phyloP scores from a whole-genome alignment of 1,140 invertebrate species.

The Dendrolimus punctatus region DNA sequence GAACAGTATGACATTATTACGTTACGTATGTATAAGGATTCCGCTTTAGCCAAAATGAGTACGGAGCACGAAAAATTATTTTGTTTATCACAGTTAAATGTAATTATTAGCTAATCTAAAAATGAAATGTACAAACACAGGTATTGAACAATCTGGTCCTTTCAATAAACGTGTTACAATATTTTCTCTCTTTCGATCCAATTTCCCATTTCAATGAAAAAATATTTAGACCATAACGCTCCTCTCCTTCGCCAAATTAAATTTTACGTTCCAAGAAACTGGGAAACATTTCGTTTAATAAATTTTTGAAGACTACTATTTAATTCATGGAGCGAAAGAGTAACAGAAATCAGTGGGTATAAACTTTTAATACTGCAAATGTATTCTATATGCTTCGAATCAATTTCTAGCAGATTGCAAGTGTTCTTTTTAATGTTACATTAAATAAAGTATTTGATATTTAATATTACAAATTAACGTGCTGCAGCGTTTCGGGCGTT shows the following conservation, averaged over 20 bases:
- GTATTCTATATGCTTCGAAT: too few relatives aligned
- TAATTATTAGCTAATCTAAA: too few relatives aligned
- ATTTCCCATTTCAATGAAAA: slow-evolving; percentile 6
- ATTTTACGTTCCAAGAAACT: slow-evolving; percentile 19
- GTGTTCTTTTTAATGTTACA: too few relatives aligned
- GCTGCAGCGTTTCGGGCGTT: too few relatives aligned
- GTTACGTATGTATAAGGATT: too few relatives aligned
- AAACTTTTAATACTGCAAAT: slow-evolving; percentile 4
- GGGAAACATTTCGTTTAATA: slow-evolving; percentile 20
- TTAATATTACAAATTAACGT: too few relatives aligned
- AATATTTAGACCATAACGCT: slow-evolving; percentile 15
- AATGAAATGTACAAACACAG: neutral
- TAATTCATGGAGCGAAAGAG: slow-evolving; percentile 15
- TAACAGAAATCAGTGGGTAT: slow-evolving; percentile 13
- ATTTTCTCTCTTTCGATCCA: neutral
- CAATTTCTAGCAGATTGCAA: too few relatives aligned
- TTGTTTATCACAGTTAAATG: too few relatives aligned
- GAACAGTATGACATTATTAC: too few relatives aligned
- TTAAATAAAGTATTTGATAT: too few relatives aligned
- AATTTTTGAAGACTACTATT: slow-evolving; percentile 19
- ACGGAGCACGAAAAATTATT: too few relatives aligned
- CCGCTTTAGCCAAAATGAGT: too few relatives aligned
- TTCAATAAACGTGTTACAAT: neutral
- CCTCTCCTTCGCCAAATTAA: slow-evolving; percentile 12
- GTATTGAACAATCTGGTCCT: neutral